phyloP scores from a whole-genome alignment of 2,113 vertebrate species.

The Ptilorrhoa leucosticta region DNA sequence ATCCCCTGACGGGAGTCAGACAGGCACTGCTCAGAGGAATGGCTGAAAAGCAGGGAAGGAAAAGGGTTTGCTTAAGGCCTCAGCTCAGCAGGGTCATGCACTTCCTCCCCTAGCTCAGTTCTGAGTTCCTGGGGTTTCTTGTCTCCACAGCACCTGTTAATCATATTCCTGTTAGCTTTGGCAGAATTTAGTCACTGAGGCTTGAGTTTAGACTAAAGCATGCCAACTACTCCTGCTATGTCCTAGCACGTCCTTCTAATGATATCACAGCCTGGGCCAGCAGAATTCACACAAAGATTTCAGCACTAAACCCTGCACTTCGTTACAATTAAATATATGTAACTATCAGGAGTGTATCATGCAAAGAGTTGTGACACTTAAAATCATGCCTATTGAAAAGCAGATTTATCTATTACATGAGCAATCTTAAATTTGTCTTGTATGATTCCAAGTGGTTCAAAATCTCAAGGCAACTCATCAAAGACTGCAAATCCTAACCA shows the following conservation, averaged over 20 bases:
- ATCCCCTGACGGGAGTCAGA: neutral
- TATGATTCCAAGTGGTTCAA: neutral
- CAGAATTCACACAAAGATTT: neutral
- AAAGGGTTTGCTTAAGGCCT: neutral
- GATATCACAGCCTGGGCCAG: neutral
- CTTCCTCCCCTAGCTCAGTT: neutral
- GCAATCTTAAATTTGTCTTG: neutral
- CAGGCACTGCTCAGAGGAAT: neutral
- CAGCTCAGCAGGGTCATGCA: neutral
- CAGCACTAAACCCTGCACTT: neutral
- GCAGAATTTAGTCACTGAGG: neutral
- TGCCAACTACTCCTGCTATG: neutral
- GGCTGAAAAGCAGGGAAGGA: neutral
- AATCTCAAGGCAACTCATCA: neutral
- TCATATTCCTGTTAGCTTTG: neutral
- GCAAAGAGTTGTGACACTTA: neutral
- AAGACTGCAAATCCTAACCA: neutral
- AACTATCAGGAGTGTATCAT: neutral
- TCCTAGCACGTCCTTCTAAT: neutral
- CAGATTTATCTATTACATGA: neutral
- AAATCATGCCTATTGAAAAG: neutral
- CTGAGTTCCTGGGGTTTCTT: neutral
- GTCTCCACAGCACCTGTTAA: neutral
- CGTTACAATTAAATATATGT: neutral
- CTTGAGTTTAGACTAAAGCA: neutral